Percentiles rank a stretch among this genome's conserved stretches.
Evolutionary conservation across 2,797 vertebrate genomes (phyloP).

Genomic region (Anabas testudineus): DNA sequence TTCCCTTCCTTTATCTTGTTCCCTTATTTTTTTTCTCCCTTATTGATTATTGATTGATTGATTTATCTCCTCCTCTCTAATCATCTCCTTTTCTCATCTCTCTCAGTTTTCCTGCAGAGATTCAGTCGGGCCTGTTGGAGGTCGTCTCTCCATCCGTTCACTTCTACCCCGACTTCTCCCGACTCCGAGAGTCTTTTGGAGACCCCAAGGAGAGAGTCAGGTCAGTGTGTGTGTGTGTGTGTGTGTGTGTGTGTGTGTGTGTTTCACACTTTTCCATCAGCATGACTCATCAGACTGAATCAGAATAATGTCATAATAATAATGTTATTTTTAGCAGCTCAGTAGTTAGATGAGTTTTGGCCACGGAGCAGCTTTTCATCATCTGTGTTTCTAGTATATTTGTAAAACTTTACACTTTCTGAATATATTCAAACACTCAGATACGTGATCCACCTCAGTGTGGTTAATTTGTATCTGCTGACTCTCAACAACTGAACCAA

Average conservation of each 20-base stretch:
- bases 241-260: slow-evolving; percentile 9
- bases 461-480: too few relatives aligned
- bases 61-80: not conserved
- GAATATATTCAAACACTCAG: not conserved
- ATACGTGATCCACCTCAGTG: too few relatives aligned
- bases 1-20: not conserved
- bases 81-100: not conserved
- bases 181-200: slow-evolving; percentile 95
- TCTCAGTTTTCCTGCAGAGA: slow-evolving; percentile 93
- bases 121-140: slow-evolving; percentile 94
- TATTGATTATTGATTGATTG: too few relatives aligned
- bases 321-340: too few relatives aligned
- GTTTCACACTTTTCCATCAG: slow-evolving; percentile 6
- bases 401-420: too few relatives aligned
- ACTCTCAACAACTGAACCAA: too few relatives aligned
- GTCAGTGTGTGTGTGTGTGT: slow-evolving; percentile 73
- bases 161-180: slow-evolving; percentile 98
- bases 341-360: too few relatives aligned
- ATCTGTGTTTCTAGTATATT: too few relatives aligned
- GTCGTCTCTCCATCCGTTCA: slow-evolving; percentile 95
- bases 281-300: slow-evolving; percentile 9
- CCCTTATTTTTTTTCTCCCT: not conserved
- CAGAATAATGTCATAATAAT: too few relatives aligned
- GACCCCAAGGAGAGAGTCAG: slow-evolving; percentile 98
- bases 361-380: not conserved